A percentile compares a stretch with the other conserved stretches of the same genome.
Conservation (phyloP, 2,113 vertebrate genomes). For the Motacilla tschutschensis region DNA sequence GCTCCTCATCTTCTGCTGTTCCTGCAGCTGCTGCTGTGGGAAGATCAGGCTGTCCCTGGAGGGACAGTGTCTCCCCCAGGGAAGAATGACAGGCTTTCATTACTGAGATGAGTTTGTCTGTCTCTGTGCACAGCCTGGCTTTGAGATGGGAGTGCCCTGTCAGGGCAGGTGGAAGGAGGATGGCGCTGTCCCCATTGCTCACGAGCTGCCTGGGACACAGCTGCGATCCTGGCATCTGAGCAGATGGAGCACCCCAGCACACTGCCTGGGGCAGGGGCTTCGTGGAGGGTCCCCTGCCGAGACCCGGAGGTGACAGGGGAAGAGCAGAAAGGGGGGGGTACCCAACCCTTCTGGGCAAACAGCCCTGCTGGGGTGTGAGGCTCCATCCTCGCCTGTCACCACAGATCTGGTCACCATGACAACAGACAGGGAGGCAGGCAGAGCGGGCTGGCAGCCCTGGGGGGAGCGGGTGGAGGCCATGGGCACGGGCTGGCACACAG, state of each 20-base stretch:
- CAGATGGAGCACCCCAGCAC: not conserved
- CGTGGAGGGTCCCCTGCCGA: rapidly evolving
- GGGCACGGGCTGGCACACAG: not conserved
- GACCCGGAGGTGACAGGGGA: not conserved
- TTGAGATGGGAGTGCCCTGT: not conserved
- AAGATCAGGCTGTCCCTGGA: not conserved
- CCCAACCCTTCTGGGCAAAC: not conserved
- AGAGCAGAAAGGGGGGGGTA: not conserved
- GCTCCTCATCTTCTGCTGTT: not conserved
- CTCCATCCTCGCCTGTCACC: not conserved
- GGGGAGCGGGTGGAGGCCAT: not conserved
- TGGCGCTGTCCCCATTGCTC: not conserved
- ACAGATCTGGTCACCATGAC: conserved; percentile 30
- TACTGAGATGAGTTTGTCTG: not conserved
- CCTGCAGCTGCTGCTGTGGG: not conserved
- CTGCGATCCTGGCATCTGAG: not conserved
- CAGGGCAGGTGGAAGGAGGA: not conserved
- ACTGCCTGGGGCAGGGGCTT: not conserved
- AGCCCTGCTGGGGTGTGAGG: not conserved
- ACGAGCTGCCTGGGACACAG: not conserved
- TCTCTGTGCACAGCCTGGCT: not conserved
- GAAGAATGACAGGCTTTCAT: not conserved
- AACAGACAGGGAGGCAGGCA: not conserved
- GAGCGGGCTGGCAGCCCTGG: not conserved
- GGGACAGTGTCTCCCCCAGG: not conserved